phyloP scores from a whole-genome alignment of 2,888 invertebrate genomes.

The Smittia sp. region DNA sequence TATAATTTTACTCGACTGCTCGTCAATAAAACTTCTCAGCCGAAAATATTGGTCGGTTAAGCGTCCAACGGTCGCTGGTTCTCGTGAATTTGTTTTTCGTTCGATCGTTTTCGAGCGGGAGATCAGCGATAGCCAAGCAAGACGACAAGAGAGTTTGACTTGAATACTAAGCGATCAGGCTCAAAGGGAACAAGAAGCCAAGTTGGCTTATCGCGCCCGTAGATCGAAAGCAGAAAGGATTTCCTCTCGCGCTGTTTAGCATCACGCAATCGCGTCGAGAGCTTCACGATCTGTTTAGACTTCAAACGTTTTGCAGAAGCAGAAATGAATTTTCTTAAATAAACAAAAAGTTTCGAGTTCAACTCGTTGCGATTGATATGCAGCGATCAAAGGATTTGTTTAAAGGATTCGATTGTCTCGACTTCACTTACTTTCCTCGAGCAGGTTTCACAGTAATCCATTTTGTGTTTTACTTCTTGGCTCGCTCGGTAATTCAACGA shows the following conservation, averaged over 20 bases:
- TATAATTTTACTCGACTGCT: not conserved
- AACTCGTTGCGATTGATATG: not conserved
- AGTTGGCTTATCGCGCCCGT: not conserved
- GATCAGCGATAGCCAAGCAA: not conserved
- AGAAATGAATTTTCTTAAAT: not conserved
- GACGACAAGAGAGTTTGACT: not conserved
- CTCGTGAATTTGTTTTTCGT: not conserved
- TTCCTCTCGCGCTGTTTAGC: not conserved
- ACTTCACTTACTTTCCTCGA: not conserved
- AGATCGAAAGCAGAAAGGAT: not conserved
- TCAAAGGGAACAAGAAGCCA: not conserved
- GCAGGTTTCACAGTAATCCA: slow-evolving; percentile 10
- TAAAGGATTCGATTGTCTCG: not conserved
- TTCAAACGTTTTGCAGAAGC: not conserved
- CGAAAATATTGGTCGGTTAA: not conserved
- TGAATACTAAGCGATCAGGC: not conserved
- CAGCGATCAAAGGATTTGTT: not conserved
- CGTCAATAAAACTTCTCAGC: not conserved
- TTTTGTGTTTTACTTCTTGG: not conserved
- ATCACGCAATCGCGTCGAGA: not conserved
- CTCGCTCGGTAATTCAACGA: too few species aligned
- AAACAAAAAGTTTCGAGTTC: not conserved
- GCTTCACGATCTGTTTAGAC: not conserved
- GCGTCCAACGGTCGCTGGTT: not conserved
- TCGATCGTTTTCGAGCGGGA: not conserved